Percentiles rank a stretch among this genome's conserved stretches.
These are phyloP conservation scores for Papilio helenus DNA, from an alignment of 1,140 invertebrate genomes.

Conservation along the genomic window DNA sequence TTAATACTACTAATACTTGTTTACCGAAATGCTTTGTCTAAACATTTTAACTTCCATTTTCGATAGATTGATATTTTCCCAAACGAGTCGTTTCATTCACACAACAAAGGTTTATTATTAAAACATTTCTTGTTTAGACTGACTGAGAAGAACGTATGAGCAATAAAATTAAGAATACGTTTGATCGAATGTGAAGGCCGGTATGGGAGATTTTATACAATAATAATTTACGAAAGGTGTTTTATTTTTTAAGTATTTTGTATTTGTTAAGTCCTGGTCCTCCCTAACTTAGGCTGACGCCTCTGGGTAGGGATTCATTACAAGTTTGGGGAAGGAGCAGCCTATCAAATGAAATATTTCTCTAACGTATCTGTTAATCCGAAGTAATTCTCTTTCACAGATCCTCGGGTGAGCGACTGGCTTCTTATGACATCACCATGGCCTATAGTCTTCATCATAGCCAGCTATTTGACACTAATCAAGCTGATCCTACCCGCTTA, in stretches of 20 bases:
- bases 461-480: conserved; percentile 86
- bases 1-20: too few species aligned
- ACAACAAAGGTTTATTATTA: neutral
- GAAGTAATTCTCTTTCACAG: conserved; percentile 71
- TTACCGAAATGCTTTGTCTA: neutral
- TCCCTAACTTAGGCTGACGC: too few species aligned
- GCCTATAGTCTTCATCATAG: conserved; percentile 81
- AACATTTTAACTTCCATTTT: neutral
- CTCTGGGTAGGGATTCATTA: too few species aligned
- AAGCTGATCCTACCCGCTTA: conserved; percentile 85
- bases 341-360: too few species aligned
- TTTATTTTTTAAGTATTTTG: too few species aligned
- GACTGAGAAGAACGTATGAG: neutral
- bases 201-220: neutral
- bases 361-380: neutral
- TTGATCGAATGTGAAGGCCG: neutral
- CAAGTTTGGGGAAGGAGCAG: neutral
- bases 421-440: conserved; percentile 83
- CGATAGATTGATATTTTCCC: neutral
- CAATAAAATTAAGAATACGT: neutral
- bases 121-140: conserved; percentile 8
- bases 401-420: conserved; percentile 85
- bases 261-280: too few species aligned
- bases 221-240: neutral
- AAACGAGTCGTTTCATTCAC: neutral